Evolutionary conservation across 1,140 invertebrate genomes (phyloP), one percentile per base, ranked within the genome.

Genomic region (Ganaspis sp.): DNA sequence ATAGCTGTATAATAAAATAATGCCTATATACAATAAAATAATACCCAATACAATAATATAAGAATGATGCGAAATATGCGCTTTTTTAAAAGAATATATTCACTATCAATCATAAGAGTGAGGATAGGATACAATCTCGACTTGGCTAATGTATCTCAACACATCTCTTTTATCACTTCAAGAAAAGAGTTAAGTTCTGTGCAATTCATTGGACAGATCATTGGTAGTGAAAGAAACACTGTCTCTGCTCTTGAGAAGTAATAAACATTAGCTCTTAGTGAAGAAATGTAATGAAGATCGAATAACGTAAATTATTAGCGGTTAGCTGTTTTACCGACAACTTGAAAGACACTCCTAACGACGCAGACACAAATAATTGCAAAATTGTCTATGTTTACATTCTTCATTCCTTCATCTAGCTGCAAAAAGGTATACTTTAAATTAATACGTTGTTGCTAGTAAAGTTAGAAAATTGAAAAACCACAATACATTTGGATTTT

Each of bases 231-330:
- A 49, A 49, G 45, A 19, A 49, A 49, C n/a, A 19, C 45, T 49
- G 45, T 49, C 17, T 49, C 19, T 6, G n/a, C 45, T 49, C n/a
- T 49, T 17, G 45, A 49, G 45, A 49, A 49, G 45, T 19, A 17
- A 49, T 49, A 49, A 49, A 49, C 15, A 49, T 49, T 49, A 49
- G 8, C 45, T 4, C 45, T 17, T 49, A n/a, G 15, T 4, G 45
- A 19, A 49, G 45, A 49, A 49, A 49, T 49, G 45, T 49, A 49
- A 19, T 49, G 45, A 17, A 49, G 45, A 49, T 49, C 45, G 45
- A 49, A 49, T 49, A 49, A 49, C 45, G 45, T 49, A 49, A 49
- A 49, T 49, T 49, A 49, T 49, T 49, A 49, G 45, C 45, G 45
- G 45, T 49, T 17, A 49, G 45, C 45, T 49, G 45, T 17, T 49